Conservation (phyloP, 2,888 invertebrate genomes). For the Scaptomyza tumidula region DNA sequence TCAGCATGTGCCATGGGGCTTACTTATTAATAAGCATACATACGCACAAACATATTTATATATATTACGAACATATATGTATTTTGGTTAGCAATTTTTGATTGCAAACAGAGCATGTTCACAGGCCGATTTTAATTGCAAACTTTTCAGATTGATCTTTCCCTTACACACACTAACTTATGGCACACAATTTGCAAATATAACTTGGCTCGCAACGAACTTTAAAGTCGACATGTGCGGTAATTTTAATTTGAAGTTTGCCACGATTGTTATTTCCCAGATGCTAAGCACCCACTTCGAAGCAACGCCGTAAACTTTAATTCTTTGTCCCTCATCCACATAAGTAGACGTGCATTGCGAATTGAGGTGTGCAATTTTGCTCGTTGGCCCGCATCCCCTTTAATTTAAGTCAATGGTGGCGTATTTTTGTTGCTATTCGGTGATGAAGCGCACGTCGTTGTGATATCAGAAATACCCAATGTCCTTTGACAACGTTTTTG, state of each 20-base stretch:
- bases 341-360: conserved; percentile 19
- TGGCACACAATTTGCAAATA: conserved; percentile 49
- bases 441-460: conserved; percentile 49
- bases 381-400: conserved; percentile 23
- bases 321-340: conserved; percentile 35
- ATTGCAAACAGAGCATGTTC: conserved; percentile 24
- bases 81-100: conserved; percentile 43
- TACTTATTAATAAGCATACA: conserved; percentile 4
- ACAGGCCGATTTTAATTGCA: conserved; percentile 60
- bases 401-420: conserved; percentile 16
- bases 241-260: conserved; percentile 41
- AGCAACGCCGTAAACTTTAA: conserved; percentile 54
- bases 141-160: conserved; percentile 17
- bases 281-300: conserved; percentile 34
- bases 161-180: conserved; percentile 10
- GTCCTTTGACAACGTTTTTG: conserved; percentile 11
- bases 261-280: neutral
- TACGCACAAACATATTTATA: neutral
- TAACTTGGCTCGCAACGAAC: conserved; percentile 29
- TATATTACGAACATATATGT: conserved; percentile 18
- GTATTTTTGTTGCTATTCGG: conserved; percentile 12
- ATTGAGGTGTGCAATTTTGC: conserved; percentile 27
- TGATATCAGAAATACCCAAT: conserved; percentile 26
- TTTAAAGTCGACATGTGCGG: conserved; percentile 35
- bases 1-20: conserved; percentile 28